Conservation (phyloP, 2,113 vertebrate genomes). For the Ptilonorhynchus violaceus region DNA sequence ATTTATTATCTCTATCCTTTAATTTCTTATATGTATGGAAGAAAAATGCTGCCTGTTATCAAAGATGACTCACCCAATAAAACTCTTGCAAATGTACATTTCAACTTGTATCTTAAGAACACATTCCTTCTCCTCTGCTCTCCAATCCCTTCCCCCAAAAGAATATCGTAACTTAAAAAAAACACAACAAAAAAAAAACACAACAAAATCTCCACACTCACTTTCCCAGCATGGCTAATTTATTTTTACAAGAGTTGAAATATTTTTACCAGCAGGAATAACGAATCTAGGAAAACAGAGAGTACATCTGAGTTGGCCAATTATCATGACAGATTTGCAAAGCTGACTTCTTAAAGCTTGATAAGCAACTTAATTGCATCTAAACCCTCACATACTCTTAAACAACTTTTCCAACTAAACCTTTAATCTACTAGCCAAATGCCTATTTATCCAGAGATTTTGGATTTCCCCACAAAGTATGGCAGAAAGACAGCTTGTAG, state of each 20-base stretch:
- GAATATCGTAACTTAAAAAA: neutral
- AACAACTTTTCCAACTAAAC: neutral
- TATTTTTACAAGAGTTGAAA: neutral
- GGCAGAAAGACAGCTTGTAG: neutral
- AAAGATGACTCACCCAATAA: neutral
- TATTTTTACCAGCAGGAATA: neutral
- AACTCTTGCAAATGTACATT: neutral
- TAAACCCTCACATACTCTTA: neutral
- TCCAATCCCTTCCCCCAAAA: neutral
- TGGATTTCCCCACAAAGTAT: neutral
- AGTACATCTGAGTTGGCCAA: neutral
- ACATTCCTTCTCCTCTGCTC: neutral
- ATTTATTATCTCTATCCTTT: neutral
- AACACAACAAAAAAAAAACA: neutral
- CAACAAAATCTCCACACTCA: neutral
- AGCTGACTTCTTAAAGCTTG: neutral
- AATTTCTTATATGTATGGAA: neutral
- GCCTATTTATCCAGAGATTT: neutral
- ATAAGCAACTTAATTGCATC: constrained; percentile 22
- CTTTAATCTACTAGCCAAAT: constrained; percentile 9
- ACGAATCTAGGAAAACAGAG: neutral
- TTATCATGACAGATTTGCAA: constrained; percentile 11
- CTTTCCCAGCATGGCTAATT: neutral
- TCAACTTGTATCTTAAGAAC: neutral
- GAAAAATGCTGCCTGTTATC: neutral